These are phyloP conservation scores for Zaprionus vittiger DNA, from an alignment of 1,140 invertebrate genomes.

Conservation along the genomic window DNA sequence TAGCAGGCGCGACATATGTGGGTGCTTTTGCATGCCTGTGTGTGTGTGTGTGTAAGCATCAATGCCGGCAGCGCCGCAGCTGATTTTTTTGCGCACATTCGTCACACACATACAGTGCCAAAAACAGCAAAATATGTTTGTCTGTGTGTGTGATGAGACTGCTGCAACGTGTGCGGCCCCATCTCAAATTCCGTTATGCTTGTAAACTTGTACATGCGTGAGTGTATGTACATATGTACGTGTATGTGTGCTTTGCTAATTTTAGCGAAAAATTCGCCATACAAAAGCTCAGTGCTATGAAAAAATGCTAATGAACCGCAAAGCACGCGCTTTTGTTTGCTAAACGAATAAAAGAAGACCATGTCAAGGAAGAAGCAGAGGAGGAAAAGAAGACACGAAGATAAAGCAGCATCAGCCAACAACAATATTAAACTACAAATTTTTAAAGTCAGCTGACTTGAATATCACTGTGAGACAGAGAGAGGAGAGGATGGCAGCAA, in stretches of 20 bases:
- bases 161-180: conserved; percentile 61
- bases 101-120: conserved; percentile 30
- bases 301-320: conserved; percentile 56
- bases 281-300: conserved; percentile 45
- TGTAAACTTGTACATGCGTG: conserved; percentile 15
- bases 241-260: conserved; percentile 52
- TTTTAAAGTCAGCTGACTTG: conserved; percentile 72
- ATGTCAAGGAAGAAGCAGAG: neutral
- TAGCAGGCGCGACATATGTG: conserved; percentile 31
- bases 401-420: conserved; percentile 20
- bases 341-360: conserved; percentile 19
- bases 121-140: conserved; percentile 16
- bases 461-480: conserved; percentile 19
- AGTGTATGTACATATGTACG: neutral
- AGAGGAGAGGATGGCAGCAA: neutral
- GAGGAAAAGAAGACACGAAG: conserved; percentile 6
- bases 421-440: conserved; percentile 41
- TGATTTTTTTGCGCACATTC: conserved; percentile 58
- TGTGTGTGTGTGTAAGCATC: conserved; percentile 32
- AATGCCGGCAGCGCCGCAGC: conserved; percentile 65
- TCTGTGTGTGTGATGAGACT: conserved; percentile 39
- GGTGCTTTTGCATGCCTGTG: conserved; percentile 11
- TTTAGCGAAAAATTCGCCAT: conserved; percentile 59
- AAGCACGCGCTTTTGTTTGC: conserved; percentile 38
- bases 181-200: conserved; percentile 71